Evolutionary conservation across 2,888 invertebrate species (phyloP), one percentile per base, ranked within the genome.

Genomic region (Neoitamus cyanurus): DNA sequence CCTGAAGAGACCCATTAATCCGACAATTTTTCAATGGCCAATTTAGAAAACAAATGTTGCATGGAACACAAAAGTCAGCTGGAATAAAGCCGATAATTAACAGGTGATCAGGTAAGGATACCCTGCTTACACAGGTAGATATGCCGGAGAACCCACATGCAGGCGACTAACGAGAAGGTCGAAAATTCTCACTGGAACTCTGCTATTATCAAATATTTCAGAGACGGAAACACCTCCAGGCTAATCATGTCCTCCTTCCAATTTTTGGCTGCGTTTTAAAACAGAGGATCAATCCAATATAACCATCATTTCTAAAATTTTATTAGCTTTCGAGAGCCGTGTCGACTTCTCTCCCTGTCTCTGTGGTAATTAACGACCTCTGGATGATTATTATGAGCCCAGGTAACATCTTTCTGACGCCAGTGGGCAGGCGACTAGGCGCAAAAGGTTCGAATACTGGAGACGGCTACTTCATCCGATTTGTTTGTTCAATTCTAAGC

Each of bases 31-130:
- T 85, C 86, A 86, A 85, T 84, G 84, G 85, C 85, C 85, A 86
- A 86, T 86, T 86, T 84, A 72, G 70, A 86, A 86, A 86, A 86
- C 86, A 86, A 86, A 86, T 86, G 86, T 78, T 86, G 78, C 83
- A 78, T 30, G 83, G 83, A 83, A 72, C n/a, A 68, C 68, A 70
- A 42, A 72, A 34, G 83, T 70, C 77, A 20, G 83, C 69, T 4
- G 15, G 46, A 84, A 84, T 68, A 80, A 36, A 84, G 58, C 73
- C 31, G 84, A 85, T 86, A 84, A 86, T 86, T 86, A 86, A 86
- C 86, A 85, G 86, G 85, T 84, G 86, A 86, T 73, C 82, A 69
- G 83, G 70, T 70, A 70, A 46, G 72, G 83, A 58, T 58, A 58
- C 78, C 48, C 28, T 58, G 58, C 48, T 48, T 28, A 58, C 20